Base-by-base conservation (phyloP, 2,888 invertebrate species). In the Myopa tessellatipennis region DNA sequence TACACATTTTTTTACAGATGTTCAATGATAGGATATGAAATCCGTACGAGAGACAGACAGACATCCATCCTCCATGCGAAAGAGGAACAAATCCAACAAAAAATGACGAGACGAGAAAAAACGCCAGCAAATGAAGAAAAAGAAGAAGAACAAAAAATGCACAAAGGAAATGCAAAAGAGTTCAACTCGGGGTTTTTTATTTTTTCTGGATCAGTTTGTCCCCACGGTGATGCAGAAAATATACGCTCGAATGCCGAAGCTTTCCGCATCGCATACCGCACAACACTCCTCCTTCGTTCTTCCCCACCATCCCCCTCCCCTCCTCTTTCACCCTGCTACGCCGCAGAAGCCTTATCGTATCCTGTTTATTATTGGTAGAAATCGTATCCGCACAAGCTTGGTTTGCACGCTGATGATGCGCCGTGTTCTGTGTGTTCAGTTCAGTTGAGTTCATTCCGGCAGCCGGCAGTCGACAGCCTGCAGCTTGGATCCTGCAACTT, bases 311-410 rank as follows among this genome's bases (percentile, higher is more conserved):
- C 50, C 38, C 50, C 10, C 14, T 16, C 55, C 14, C 55, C 55
- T 55, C 1, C 26, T 26, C 26, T 26, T 26, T 26, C 26, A 26
- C 55, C 16, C 45, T 45, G 68, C 40, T 40, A 26, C 52, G 74
- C 74, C 74, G 52, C 74, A 74, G 69, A 79, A 81, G 80, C 80
- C 82, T 83, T 83, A 84, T 83, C 81, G 82, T 82, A 82, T 83
- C 84, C 83, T 83, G 84, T 84, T 84, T 83, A 82, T 83, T 84
- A 83, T 83, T 83, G 84, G 83, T 80, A 81, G 82, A 83, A 83
- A 81, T 82, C 81, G 83, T 83, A 84, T 84, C 84, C 83, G 80
- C 82, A 82, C 84, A 81, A 83, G 82, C 83, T 83, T 81, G 83
- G 84, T 83, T 83, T 84, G 83, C 82, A 82, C 80, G 77, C 77